A percentile compares a stretch with the other conserved stretches of the same genome.
Evolutionary conservation across 2,888 invertebrate species (phyloP).

Genomic region (Lycia hirtaria): DNA sequence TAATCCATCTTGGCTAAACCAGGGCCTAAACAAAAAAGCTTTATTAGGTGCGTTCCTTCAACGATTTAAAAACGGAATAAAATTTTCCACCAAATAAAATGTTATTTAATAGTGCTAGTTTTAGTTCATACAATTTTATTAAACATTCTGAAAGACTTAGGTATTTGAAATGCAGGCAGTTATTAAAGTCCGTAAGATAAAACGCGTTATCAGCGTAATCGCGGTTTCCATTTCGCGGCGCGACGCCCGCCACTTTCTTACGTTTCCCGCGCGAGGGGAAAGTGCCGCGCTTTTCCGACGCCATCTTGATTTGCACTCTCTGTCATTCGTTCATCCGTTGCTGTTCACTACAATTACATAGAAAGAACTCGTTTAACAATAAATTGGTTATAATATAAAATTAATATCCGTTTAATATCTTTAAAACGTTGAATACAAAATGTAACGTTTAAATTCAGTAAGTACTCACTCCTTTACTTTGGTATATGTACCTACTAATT

Average conservation of each 20-base stretch:
- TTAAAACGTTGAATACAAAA: no score
- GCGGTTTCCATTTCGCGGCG: conserved; percentile 81
- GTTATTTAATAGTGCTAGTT: not conserved
- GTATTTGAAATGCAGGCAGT: conserved; percentile 40
- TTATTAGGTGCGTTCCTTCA: not conserved
- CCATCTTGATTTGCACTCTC: conserved; percentile 69
- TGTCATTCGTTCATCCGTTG: conserved; percentile 43
- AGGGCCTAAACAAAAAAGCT: not conserved
- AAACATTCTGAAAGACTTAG: conserved; percentile 6
- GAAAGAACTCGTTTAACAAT: no score
- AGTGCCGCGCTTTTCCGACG: conserved; percentile 83
- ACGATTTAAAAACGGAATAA: not conserved
- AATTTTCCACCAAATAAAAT: not conserved
- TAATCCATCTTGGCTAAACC: not conserved
- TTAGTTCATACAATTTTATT: conserved; percentile 1
- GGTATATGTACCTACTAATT: no score
- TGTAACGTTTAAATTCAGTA: no score
- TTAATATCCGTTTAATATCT: no score
- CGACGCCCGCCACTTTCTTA: conserved; percentile 74
- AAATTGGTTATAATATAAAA: no score
- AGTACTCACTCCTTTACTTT: no score
- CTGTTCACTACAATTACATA: conserved; percentile 25
- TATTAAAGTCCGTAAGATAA: conserved; percentile 63
- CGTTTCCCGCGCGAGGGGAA: conserved; percentile 83
- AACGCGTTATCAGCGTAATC: conserved; percentile 77